Base-by-base conservation (phyloP, 2,888 invertebrate species). In the Argyresthia goedartella region DNA sequence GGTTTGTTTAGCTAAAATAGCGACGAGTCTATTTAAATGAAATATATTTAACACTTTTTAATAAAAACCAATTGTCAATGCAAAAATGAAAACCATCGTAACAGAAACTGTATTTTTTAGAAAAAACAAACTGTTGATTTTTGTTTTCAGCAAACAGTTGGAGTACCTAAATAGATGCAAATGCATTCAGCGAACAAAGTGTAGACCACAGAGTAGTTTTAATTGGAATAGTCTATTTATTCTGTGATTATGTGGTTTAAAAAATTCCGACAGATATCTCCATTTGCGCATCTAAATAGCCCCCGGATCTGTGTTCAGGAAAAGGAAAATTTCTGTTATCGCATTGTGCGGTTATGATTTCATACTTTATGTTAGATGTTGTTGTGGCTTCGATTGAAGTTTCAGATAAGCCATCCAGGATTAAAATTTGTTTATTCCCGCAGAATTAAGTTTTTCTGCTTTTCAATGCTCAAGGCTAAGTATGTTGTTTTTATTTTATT, bases 161-260 rank as follows among this genome's bases (percentile, higher is more conserved):
- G 14, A 43, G 8, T n/a, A 4, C 8, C 8, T 6, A 16, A n/a
- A n/a, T 1, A 33, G 25, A 15, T 25, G 46, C 46, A 46, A 16
- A 7, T 46, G 46, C 7, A 25, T 33, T n/a, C 11, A 25, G 46
- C 9, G 46, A 10, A 46, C 9, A 4, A 6, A 25, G 9, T 33
- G 10, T 2, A 15, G 1, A 9, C 16, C 14, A 16, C 44, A 11
- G n/a, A 36, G 36, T 49, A 14, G 39, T 13, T 14, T 35, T 49
- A 49, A 36, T 49, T 35, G 48, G 35, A 49, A 36, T 35, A 49
- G 34, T 49, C 48, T 14, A 35, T 49, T 49, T 36, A 34, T 47
- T 10, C 14, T 47, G 11, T 34, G 47, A 47, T 49, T 49, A 49
- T 14, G 36, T 34, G 35, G 14, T 36, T 11, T 14, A 49, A 49